Percentiles rank a stretch among this genome's conserved stretches.
These are phyloP conservation scores for Cenopis cana DNA, from an alignment of 2,888 invertebrate genomes.

Conservation along the genomic window DNA sequence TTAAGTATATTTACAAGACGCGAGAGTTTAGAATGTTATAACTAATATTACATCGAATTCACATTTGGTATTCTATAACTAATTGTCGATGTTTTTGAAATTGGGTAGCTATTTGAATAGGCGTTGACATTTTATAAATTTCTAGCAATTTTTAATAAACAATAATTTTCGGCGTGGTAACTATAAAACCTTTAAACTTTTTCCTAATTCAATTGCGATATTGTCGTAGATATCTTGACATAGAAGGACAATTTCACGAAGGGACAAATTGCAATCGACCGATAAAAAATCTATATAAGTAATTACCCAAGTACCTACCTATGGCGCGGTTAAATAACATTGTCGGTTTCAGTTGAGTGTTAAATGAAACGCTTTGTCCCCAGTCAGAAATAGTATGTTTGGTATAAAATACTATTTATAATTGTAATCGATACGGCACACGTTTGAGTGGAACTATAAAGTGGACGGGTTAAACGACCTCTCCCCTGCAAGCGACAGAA, in stretches of 20 bases:
- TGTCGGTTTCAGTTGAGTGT: not conserved
- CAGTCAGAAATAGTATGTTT: not conserved
- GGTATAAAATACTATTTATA: conserved; percentile 13
- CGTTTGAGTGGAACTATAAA: conserved; percentile 31
- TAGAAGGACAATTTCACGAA: not conserved
- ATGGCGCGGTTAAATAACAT: not conserved
- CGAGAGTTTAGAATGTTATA: too few species aligned
- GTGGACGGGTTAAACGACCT: conserved; percentile 39
- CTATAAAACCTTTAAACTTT: too few species aligned
- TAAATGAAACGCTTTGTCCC: not conserved
- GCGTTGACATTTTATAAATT: not conserved
- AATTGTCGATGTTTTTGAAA: conserved; percentile 8
- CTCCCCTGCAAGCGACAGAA: conserved; percentile 22
- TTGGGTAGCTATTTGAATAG: not conserved
- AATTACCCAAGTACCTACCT: not conserved
- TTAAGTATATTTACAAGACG: too few species aligned
- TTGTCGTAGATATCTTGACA: too few species aligned
- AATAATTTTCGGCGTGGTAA: too few species aligned
- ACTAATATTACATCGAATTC: too few species aligned
- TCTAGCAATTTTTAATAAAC: not conserved
- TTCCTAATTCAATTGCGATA: not conserved
- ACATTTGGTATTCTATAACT: conserved; percentile 20
- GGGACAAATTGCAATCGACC: not conserved
- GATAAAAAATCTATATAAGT: too few species aligned
- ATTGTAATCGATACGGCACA: conserved; percentile 26